Percentiles rank a stretch among this genome's conserved stretches.
Conservation (phyloP, 2,113 vertebrate species). For the Callipepla californica region DNA sequence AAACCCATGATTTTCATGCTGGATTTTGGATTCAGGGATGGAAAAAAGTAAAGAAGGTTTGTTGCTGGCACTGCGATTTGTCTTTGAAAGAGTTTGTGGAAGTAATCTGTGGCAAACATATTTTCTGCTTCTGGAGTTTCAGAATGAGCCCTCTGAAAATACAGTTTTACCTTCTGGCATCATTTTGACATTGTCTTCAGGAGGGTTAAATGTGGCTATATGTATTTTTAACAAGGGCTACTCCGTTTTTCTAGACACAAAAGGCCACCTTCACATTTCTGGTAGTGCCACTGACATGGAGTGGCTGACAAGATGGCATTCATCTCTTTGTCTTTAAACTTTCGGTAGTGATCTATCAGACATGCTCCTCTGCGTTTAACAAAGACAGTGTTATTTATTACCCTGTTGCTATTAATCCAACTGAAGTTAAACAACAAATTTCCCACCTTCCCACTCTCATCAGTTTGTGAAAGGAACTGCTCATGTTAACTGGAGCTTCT, state of each 20-base stretch:
- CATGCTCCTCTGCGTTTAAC: not conserved
- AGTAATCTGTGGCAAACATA: slow-evolving; percentile 35
- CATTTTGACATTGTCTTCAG: not conserved
- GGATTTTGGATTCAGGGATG: slow-evolving; percentile 14
- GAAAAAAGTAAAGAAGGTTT: slow-evolving; percentile 34
- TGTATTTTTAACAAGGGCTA: not conserved
- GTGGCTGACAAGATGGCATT: not conserved
- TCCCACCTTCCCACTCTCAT: not conserved
- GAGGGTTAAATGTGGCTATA: not conserved
- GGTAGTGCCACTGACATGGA: not conserved
- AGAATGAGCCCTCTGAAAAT: not conserved
- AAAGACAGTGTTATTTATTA: not conserved
- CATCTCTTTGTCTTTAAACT: not conserved
- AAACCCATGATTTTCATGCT: slow-evolving; percentile 25
- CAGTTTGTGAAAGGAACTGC: not conserved
- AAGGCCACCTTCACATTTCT: not conserved
- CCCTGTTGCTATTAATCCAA: not conserved
- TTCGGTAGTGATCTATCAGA: not conserved
- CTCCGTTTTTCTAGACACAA: not conserved
- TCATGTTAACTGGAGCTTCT: not conserved
- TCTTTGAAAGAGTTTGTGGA: slow-evolving; percentile 32
- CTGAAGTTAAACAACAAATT: not conserved
- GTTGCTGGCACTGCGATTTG: slow-evolving; percentile 17
- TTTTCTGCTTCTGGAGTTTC: slow-evolving; percentile 44
- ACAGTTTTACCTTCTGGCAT: not conserved